These are phyloP conservation scores for Bothrops alternatus DNA, from an alignment of 2,797 vertebrate genomes.

Conservation along the genomic window DNA sequence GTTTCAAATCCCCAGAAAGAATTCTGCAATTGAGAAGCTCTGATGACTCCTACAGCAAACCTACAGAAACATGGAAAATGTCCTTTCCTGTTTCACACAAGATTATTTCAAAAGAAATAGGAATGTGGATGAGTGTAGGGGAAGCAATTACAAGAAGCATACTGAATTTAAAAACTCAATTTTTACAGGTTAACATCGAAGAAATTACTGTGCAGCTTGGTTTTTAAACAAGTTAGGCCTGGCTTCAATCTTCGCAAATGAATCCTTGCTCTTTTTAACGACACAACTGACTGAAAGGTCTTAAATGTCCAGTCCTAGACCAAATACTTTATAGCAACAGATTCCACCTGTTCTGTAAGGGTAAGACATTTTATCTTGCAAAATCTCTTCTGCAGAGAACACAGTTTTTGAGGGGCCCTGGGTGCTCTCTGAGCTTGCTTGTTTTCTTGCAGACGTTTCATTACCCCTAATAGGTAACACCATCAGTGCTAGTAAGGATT, in stretches of 20 bases:
- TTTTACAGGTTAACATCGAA: not conserved
- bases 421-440: too few relatives aligned
- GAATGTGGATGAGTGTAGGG: not conserved
- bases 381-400: not conserved
- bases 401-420: too few relatives aligned
- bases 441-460: too few relatives aligned
- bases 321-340: not conserved
- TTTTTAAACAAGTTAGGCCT: not conserved
- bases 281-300: not conserved
- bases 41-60: not conserved
- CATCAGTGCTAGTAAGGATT: too few relatives aligned
- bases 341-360: not conserved
- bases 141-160: not conserved
- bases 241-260: not conserved
- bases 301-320: not conserved
- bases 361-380: not conserved
- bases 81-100: not conserved
- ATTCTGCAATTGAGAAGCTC: not conserved
- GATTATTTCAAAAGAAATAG: not conserved
- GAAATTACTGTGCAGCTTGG: not conserved
- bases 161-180: conserved; percentile 1
- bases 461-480: too few relatives aligned
- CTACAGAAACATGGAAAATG: not conserved
- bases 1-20: not conserved
- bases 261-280: not conserved